These are phyloP conservation scores for Menidia beryllina DNA, from an alignment of 2,113 vertebrate genomes.

Conservation along the genomic window DNA sequence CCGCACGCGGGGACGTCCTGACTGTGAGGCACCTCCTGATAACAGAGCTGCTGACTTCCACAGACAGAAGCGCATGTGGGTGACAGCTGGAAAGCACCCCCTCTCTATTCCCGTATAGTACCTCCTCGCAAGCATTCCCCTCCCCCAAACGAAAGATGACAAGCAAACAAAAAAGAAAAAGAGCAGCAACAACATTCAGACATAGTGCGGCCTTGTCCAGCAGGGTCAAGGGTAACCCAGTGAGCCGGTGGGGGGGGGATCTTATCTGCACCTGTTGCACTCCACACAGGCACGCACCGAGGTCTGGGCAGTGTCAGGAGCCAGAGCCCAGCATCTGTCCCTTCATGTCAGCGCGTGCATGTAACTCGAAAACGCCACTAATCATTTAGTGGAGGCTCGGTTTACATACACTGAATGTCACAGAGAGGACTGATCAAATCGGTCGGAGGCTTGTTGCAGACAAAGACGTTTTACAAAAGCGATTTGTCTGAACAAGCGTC, in stretches of 20 bases:
- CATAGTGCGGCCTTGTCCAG: constrained; percentile 8
- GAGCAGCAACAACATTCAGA: not conserved
- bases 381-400: constrained; percentile 8
- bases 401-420: not conserved
- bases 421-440: not conserved
- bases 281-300: constrained; percentile 20
- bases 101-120: constrained; percentile 55
- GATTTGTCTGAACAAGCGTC: too few species aligned
- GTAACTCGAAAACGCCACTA: not conserved
- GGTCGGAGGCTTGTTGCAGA: too few species aligned
- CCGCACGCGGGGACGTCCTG: not conserved
- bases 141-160: not conserved
- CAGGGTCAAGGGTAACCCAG: constrained; percentile 64
- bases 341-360: constrained; percentile 5
- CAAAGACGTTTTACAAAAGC: not conserved
- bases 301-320: constrained; percentile 21
- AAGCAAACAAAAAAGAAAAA: not conserved
- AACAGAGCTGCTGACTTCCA: constrained; percentile 27
- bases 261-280: constrained; percentile 75
- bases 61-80: constrained; percentile 48
- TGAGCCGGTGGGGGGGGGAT: constrained; percentile 19
- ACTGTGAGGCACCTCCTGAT: not conserved
- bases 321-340: constrained; percentile 34
- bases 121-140: not conserved
- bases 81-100: constrained; percentile 63